These are phyloP conservation scores for Catonia carolina DNA, from an alignment of 2,888 invertebrate genomes.

Conservation along the genomic window DNA sequence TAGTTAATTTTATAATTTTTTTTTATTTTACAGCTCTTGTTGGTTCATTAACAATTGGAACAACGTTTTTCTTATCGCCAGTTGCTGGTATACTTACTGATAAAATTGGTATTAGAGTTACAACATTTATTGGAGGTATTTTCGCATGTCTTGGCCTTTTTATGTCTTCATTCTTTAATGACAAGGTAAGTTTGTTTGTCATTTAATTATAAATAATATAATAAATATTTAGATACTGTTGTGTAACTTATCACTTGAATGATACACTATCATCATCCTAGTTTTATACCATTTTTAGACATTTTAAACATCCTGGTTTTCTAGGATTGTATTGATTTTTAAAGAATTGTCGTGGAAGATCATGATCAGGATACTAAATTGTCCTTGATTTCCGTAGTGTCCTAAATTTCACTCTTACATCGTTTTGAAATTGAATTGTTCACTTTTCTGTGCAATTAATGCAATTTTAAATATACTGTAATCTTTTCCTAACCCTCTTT, in stretches of 20 bases:
- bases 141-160: constrained; percentile 72
- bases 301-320: too few species aligned
- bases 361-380: too few species aligned
- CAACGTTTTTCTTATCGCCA: constrained; percentile 82
- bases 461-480: too few species aligned
- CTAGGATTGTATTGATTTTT: too few species aligned
- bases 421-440: too few species aligned
- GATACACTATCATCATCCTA: neutral
- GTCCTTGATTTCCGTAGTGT: too few species aligned
- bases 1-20: too few species aligned
- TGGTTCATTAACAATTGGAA: constrained; percentile 79
- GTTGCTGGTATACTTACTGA: constrained; percentile 81
- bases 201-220: neutral
- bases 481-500: too few species aligned
- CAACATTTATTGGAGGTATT: constrained; percentile 75
- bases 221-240: neutral
- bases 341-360: too few species aligned
- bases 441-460: too few species aligned
- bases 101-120: constrained; percentile 72
- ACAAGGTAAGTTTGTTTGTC: constrained; percentile 41
- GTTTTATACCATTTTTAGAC: neutral
- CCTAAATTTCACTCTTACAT: too few species aligned
- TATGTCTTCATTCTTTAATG: constrained; percentile 66
- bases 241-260: too few species aligned
- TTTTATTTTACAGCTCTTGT: constrained; percentile 91